Evolutionary conservation across 2,113 vertebrate species (phyloP).

Genomic region (Protobothrops mucrosquamatus): DNA sequence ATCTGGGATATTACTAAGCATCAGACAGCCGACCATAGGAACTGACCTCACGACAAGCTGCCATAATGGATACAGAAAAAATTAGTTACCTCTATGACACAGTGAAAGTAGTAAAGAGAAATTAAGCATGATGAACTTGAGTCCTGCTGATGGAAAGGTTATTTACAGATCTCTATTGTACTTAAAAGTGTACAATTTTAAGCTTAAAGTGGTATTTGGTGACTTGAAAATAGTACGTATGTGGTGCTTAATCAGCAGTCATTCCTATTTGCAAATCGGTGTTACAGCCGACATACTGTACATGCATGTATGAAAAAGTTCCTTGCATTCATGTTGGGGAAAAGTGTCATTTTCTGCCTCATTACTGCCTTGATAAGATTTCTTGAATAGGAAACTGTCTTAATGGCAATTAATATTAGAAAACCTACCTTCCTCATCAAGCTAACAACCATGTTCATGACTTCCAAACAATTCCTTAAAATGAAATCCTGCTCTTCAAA

Average conservation of each 20-base stretch:
- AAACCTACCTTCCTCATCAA: constrained; percentile 6
- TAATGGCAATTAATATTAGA: background rate
- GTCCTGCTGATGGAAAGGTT: background rate
- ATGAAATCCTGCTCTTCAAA: constrained; percentile 6
- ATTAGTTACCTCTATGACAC: background rate
- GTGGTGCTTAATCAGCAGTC: background rate
- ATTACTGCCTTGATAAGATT: background rate
- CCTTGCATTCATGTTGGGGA: background rate
- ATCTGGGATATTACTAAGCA: background rate
- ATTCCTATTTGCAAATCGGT: background rate
- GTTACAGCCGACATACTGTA: background rate
- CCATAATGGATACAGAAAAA: background rate
- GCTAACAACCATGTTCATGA: constrained; percentile 6
- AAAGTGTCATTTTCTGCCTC: background rate
- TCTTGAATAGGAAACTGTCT: background rate
- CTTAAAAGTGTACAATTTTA: background rate
- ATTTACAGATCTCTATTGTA: background rate
- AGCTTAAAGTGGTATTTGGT: background rate
- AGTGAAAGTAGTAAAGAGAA: background rate
- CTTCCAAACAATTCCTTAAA: constrained; percentile 30
- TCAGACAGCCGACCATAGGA: background rate
- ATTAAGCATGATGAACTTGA: background rate
- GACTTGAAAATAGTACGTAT: background rate
- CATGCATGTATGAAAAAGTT: background rate
- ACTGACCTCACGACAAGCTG: background rate